A percentile compares a stretch with the other conserved stretches of the same genome.
Conservation (phyloP, 1,140 invertebrate genomes). For the Subanguina moxae region DNA sequence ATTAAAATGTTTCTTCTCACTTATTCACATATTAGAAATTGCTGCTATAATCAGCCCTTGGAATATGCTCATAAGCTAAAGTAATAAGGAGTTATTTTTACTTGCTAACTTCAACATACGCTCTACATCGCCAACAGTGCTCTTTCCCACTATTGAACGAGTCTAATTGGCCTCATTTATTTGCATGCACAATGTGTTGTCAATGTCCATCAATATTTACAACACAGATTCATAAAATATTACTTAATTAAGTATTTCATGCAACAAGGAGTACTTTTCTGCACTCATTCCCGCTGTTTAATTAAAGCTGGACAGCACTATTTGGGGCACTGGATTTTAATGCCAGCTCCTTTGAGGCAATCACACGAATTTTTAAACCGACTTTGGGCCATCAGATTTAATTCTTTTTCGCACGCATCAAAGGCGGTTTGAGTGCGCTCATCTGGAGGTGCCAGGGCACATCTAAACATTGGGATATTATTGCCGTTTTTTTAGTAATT, state of each 20-base stretch:
- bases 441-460: constrained; percentile 54
- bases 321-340: constrained; percentile 51
- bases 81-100: too few relatives aligned
- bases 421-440: constrained; percentile 50
- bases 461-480: constrained; percentile 48
- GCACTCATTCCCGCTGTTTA: too few relatives aligned
- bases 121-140: too few relatives aligned
- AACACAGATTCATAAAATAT: neutral
- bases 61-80: too few relatives aligned
- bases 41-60: too few relatives aligned
- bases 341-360: constrained; percentile 53
- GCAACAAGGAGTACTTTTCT: neutral
- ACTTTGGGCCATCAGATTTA: constrained; percentile 41
- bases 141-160: too few relatives aligned
- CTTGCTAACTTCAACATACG: too few relatives aligned
- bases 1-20: too few relatives aligned
- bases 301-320: constrained; percentile 14
- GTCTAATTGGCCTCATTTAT: too few relatives aligned
- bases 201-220: neutral
- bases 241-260: neutral
- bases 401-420: constrained; percentile 51
- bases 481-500: too few relatives aligned
- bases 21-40: too few relatives aligned
- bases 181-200: neutral
- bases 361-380: constrained; percentile 52